A percentile compares a stretch with the other conserved stretches of the same genome.
Evolutionary conservation across 2,888 invertebrate genomes (phyloP).

Genomic region (Drosophila differens): DNA sequence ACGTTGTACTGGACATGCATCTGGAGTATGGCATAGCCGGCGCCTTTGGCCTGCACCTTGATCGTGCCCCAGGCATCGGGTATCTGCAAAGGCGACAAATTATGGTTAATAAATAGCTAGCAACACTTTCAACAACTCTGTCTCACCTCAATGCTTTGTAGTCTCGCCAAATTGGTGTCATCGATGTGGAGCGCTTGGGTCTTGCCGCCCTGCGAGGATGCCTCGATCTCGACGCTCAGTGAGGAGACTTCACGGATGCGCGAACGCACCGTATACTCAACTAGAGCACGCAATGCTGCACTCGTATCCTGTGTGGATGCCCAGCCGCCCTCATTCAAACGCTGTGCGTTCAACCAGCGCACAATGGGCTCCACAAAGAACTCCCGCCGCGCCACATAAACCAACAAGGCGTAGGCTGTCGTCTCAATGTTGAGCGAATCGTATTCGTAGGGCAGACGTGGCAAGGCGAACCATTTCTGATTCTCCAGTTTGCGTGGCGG

Average conservation of each 20-base stretch:
- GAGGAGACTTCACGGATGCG: constrained; percentile 94
- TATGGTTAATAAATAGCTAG: rapidly evolving
- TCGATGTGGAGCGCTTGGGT: constrained; percentile 89
- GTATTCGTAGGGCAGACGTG: constrained; percentile 93
- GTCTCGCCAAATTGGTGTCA: constrained; percentile 91
- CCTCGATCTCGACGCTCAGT: constrained; percentile 92
- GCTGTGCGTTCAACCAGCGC: constrained; percentile 95
- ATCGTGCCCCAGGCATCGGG: constrained; percentile 97
- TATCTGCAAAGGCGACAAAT: constrained; percentile 87
- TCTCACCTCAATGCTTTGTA: constrained; percentile 91
- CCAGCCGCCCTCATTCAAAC: constrained; percentile 95
- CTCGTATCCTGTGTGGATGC: constrained; percentile 96
- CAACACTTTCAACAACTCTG: background rate
- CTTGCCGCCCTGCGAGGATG: constrained; percentile 91
- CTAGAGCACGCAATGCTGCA: constrained; percentile 94
- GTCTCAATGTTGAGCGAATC: constrained; percentile 97
- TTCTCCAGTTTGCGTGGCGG: constrained; percentile 95
- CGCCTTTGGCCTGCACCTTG: constrained; percentile 95
- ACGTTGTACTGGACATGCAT: constrained; percentile 97
- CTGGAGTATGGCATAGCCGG: constrained; percentile 97
- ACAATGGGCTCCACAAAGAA: constrained; percentile 93
- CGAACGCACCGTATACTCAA: constrained; percentile 94
- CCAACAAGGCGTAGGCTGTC: constrained; percentile 95
- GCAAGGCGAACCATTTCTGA: constrained; percentile 95
- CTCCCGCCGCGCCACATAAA: constrained; percentile 94